phyloP scores from a whole-genome alignment of 2,888 invertebrate genomes.

The Spatulosminthurus flaviceps region DNA sequence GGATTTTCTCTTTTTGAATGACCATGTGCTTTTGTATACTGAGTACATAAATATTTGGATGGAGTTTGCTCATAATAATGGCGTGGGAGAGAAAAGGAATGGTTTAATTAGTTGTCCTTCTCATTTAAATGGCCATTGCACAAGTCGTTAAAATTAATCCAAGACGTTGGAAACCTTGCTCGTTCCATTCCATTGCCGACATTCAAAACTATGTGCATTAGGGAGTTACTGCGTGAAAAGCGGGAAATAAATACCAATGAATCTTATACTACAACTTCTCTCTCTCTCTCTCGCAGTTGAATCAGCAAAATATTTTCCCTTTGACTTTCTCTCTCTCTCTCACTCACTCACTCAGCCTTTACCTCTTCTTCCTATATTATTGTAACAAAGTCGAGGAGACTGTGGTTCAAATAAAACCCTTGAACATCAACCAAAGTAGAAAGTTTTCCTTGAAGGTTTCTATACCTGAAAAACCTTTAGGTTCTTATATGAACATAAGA shows the following conservation, averaged over 20 bases:
- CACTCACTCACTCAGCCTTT: background rate
- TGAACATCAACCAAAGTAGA: background rate
- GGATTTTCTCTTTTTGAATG: background rate
- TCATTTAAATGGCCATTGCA: slow-evolving; percentile 30
- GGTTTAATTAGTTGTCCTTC: slow-evolving; percentile 27
- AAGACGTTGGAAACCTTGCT: background rate
- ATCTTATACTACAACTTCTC: background rate
- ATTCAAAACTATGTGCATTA: background rate
- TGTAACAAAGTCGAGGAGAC: background rate
- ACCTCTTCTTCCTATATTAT: background rate
- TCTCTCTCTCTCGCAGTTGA: background rate
- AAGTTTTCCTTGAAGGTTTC: background rate
- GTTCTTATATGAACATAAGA: background rate
- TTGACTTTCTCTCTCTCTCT: background rate
- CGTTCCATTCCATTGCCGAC: background rate
- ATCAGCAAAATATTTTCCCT: background rate
- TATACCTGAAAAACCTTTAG: no score
- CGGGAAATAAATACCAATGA: background rate
- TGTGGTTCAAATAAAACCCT: slow-evolving; percentile 6
- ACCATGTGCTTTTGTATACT: background rate
- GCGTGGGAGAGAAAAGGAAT: background rate
- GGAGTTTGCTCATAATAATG: slow-evolving; percentile 18
- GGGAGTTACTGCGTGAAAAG: background rate
- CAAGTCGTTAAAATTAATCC: slow-evolving; percentile 38
- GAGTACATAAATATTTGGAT: background rate